Conservation (phyloP, 2,113 vertebrate species). For the Anoplopoma fimbria region DNA sequence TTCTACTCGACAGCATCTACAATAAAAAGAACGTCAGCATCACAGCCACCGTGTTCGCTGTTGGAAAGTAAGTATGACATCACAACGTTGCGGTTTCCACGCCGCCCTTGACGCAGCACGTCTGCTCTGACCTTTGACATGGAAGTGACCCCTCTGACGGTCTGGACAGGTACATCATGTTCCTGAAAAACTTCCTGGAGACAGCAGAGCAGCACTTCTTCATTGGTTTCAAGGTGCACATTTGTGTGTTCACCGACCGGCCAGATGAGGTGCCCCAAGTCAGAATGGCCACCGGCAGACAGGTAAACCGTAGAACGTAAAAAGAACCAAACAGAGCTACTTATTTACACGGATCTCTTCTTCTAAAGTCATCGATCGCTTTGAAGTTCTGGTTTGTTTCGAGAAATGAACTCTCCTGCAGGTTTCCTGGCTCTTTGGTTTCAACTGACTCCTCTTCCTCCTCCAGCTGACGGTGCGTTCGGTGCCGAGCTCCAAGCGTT, state of each 20-base stretch:
- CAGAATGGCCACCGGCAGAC: slow-evolving; percentile 42
- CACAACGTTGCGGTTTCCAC: neutral
- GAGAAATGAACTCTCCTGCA: too few species aligned
- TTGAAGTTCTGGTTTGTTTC: too few species aligned
- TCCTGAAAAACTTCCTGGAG: slow-evolving; percentile 80
- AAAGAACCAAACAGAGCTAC: too few species aligned
- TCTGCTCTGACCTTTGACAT: neutral
- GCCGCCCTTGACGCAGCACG: too few species aligned
- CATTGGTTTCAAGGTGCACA: slow-evolving; percentile 76
- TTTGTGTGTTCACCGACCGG: slow-evolving; percentile 85
- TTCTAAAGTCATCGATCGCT: too few species aligned
- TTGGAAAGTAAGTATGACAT: slow-evolving; percentile 82
- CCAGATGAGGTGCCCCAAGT: slow-evolving; percentile 49
- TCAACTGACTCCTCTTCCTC: neutral
- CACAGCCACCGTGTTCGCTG: slow-evolving; percentile 83
- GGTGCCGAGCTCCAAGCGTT: slow-evolving; percentile 52
- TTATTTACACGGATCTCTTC: neutral
- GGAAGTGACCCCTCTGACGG: neutral
- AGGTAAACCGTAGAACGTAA: slow-evolving; percentile 29
- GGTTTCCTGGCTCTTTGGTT: too few species aligned
- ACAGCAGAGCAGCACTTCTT: slow-evolving; percentile 85
- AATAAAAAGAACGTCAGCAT: slow-evolving; percentile 77
- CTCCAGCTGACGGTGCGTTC: slow-evolving; percentile 21
- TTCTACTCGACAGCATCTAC: slow-evolving; percentile 69
- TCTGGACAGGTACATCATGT: slow-evolving; percentile 78